Evolutionary conservation across 2,888 invertebrate species (phyloP), one percentile per base, ranked within the genome.

Genomic region (Oligia latruncula): DNA sequence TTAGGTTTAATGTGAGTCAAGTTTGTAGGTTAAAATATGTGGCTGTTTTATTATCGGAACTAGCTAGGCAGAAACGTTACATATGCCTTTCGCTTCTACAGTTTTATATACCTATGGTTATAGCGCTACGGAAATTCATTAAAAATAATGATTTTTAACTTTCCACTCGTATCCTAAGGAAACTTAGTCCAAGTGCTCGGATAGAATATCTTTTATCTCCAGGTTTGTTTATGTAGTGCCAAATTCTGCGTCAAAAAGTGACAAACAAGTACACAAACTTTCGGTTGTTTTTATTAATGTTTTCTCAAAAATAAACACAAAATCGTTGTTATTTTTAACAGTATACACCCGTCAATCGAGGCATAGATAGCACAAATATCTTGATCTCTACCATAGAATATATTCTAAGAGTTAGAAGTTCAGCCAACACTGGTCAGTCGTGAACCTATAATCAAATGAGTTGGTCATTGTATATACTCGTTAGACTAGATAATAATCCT

Each of bases 401-500:
- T 29, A 64, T 20, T 52, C 4, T n/a, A 23, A 5, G 49, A 23
- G 46, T 5, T 58, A n/a, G 13, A 73, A n/a, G 73, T 76, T 58
- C 58, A 71, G 9, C 4, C 40, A 40, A 49, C 15, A 66, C 72
- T 85, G 60, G 68, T 3, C 58, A 70, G 4, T 65, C 35, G 52
- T 76, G 35, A 73, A 60, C 29, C 73, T 82, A 46, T 72, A 46
- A 71, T 85, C 71, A 71, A 81, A 81, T 74, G 70, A 85, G 65
- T 76, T 40, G 64, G 15, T 66, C 62, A 71, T 81, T 85, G 73
- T 83, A 82, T 82, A 74, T 67, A 82, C 83, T 40, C 5, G 82
- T 74, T 71, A 64, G 29, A 65, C 82, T 81, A 74, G 73, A 68
- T 86, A 46, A 67, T 81, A 82, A 86, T 82, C 62, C 52, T 71